Evolutionary conservation across 2,888 invertebrate genomes (phyloP), one percentile per base, ranked within the genome.

Genomic region (Drosophila gaucha): DNA sequence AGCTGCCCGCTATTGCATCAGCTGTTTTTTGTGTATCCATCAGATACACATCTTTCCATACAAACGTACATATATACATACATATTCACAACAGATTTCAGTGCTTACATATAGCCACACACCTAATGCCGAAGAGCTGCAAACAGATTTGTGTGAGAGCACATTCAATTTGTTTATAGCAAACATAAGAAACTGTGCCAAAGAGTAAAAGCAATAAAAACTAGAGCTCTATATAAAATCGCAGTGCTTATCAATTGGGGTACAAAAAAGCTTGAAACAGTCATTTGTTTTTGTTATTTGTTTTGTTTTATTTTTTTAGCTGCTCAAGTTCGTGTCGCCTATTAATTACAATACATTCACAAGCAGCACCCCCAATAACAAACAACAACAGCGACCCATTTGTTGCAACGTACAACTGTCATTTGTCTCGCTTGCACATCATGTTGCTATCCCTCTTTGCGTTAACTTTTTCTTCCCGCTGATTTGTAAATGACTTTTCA

Each of bases 1-100:
- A 78, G 82, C 70, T 73, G 85, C 78, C 65, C 56, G 60, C 36
- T 76, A 82, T 82, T 82, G 80, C 80, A 82, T 82, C 80, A 82
- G 80, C 80, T 82, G 80, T 56, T 84, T 71, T 80, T 30, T 65
- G 65, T 63, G 65, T 67, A 67, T 80, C 70, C 70, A 66, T 52
- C 46, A 67, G 63, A 78, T 67, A 68, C 66, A 31, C 62, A 62
- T 60, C 70, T 58, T 14, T 36, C 43, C 28, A 49, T 39, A 52
- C 18, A 26, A 6, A 26, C 22, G 30, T 18, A 31, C 9, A 30
- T 16, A 31, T n/a, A n/a, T n/a, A n/a, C n/a, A n/a, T n/a, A 2
- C 26, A 26, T 26, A 26, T 5, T 26, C 26, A 26, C 28, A 33
- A 55, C 30, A 30, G 12, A 22, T 49, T n/a, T 36, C 10, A 38